Percentiles rank a stretch among this genome's conserved stretches.
phyloP scores from a whole-genome alignment of 2,888 invertebrate species.

The Ophion obscuratus region DNA sequence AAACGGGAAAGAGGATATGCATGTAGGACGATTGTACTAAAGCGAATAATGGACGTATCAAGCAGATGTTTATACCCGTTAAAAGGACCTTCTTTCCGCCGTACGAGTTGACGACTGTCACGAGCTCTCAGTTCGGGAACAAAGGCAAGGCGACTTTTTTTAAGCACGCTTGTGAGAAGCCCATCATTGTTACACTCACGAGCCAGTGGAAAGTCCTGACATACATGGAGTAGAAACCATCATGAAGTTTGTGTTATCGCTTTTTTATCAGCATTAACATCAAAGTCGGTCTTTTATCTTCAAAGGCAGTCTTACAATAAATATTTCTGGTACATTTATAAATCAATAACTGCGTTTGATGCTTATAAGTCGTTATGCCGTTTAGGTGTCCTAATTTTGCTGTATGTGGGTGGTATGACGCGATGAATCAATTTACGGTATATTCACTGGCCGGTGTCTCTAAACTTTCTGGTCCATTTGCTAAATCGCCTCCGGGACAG shows the following conservation, averaged over 20 bases:
- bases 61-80: slow-evolving; percentile 37
- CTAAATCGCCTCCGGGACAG: too few relatives aligned
- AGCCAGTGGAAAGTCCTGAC: background rate
- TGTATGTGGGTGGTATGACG: too few relatives aligned
- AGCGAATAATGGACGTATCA: background rate
- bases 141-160: slow-evolving; percentile 50
- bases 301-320: too few relatives aligned
- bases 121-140: slow-evolving; percentile 41
- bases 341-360: too few relatives aligned
- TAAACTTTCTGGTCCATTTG: background rate
- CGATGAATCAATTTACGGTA: background rate
- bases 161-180: slow-evolving; percentile 1
- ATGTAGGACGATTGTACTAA: slow-evolving; percentile 10
- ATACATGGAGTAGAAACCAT: background rate
- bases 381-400: too few relatives aligned
- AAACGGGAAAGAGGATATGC: slow-evolving; percentile 19
- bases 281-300: background rate
- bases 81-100: slow-evolving; percentile 66
- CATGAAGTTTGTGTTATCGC: background rate
- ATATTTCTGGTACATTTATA: too few relatives aligned
- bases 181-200: background rate
- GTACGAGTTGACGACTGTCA: slow-evolving; percentile 7
- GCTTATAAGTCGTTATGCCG: too few relatives aligned
- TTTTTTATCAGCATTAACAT: background rate
- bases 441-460: background rate